Conservation (phyloP, 2,797 vertebrate genomes). For the Zalophus californianus region DNA sequence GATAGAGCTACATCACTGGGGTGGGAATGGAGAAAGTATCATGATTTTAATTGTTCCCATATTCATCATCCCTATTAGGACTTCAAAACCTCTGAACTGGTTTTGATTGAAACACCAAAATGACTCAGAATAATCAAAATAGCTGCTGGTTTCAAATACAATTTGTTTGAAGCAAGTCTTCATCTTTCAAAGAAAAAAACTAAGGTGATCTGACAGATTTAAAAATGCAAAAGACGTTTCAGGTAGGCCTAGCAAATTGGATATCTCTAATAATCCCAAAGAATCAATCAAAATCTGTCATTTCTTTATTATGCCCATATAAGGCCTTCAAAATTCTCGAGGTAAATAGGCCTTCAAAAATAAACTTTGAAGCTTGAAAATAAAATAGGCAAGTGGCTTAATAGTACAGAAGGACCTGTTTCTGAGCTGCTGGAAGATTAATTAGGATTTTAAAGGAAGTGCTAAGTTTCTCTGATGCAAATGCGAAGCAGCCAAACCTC, state of each 20-base stretch:
- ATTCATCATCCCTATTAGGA: background rate
- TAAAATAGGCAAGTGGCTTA: slow-evolving; percentile 38
- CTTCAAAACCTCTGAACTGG: background rate
- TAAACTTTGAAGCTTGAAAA: slow-evolving; percentile 61
- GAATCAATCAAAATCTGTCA: slow-evolving; percentile 18
- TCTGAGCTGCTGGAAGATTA: background rate
- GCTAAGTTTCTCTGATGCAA: background rate
- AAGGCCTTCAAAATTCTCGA: slow-evolving; percentile 54
- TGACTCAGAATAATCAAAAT: slow-evolving; percentile 60
- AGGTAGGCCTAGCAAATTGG: slow-evolving; percentile 10
- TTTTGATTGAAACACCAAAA: slow-evolving; percentile 56
- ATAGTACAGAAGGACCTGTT: background rate
- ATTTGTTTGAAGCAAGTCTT: slow-evolving; percentile 44
- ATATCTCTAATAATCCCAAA: slow-evolving; percentile 34
- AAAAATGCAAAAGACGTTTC: slow-evolving; percentile 61
- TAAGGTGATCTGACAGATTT: slow-evolving; percentile 8
- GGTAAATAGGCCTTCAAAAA: slow-evolving; percentile 63
- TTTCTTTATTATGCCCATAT: background rate
- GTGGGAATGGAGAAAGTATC: background rate
- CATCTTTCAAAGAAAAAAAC: slow-evolving; percentile 34
- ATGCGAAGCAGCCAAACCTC: background rate
- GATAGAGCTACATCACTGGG: background rate
- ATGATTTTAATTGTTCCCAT: slow-evolving; percentile 39
- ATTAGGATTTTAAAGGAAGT: slow-evolving; percentile 61
- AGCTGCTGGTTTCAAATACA: slow-evolving; percentile 19